Evolutionary conservation across 2,113 vertebrate genomes (phyloP).

Genomic region (Pseudonaja textilis): DNA sequence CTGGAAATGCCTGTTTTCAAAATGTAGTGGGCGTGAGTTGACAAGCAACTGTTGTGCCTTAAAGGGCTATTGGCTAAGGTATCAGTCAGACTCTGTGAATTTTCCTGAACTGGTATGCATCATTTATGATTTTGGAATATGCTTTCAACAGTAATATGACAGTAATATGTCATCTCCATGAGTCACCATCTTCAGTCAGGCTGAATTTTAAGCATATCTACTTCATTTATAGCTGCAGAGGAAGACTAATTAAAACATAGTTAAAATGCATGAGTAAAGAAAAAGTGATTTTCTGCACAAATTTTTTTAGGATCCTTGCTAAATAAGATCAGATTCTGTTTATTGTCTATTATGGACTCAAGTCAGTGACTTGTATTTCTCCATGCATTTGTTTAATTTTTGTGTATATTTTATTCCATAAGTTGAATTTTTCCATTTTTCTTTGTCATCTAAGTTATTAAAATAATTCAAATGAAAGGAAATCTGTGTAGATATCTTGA

Average conservation of each 20-base stretch:
- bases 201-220: background rate
- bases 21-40: constrained; percentile 10
- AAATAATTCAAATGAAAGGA: background rate
- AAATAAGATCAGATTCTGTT: background rate
- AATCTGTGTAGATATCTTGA: background rate
- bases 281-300: background rate
- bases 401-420: accelerated
- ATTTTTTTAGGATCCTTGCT: background rate
- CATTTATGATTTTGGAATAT: background rate
- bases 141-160: too few relatives aligned
- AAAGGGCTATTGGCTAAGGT: background rate
- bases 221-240: background rate
- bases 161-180: background rate
- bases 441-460: constrained; percentile 3
- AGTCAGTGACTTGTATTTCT: background rate
- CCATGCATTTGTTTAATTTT: accelerated
- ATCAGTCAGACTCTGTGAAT: accelerated
- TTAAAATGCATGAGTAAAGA: accelerated
- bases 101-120: constrained; percentile 19
- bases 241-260: background rate
- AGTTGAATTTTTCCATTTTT: background rate
- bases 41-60: background rate
- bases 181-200: background rate
- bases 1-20: constrained; percentile 49
- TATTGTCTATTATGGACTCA: accelerated